Conservation (phyloP, 2,797 vertebrate species). For the Poecilia gillii region DNA sequence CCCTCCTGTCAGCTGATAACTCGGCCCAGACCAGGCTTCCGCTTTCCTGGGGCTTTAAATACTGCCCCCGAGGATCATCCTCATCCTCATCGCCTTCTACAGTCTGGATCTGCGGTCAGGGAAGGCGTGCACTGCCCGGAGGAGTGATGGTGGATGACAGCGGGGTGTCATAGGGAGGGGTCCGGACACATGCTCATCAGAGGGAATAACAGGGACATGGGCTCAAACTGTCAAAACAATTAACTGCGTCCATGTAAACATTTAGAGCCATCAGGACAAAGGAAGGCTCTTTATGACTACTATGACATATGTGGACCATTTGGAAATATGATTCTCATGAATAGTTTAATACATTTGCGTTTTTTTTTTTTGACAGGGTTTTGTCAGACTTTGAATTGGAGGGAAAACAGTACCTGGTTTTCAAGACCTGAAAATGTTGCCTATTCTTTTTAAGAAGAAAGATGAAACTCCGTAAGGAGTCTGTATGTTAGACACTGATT, state of each 20-base stretch:
- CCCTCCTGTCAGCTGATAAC: slow-evolving; percentile 34
- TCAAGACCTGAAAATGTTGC: neutral
- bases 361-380: neutral
- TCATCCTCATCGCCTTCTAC: slow-evolving; percentile 10
- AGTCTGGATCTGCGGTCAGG: slow-evolving; percentile 11
- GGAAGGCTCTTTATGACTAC: too few relatives aligned
- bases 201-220: neutral
- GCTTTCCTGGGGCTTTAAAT: slow-evolving; percentile 56
- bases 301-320: neutral
- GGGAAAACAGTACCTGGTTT: neutral
- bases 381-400: neutral
- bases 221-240: slow-evolving; percentile 8
- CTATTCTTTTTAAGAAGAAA: neutral
- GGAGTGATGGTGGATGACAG: slow-evolving; percentile 21
- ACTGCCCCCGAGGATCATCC: slow-evolving; percentile 23
- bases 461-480: neutral
- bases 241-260: neutral
- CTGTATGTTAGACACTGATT: neutral
- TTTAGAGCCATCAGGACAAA: neutral
- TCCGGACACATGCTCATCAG: slow-evolving; percentile 8
- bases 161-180: slow-evolving; percentile 29
- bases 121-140: neutral
- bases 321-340: neutral
- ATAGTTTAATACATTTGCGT: neutral
- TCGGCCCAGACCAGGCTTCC: slow-evolving; percentile 44